Evolutionary conservation across 2,888 invertebrate genomes (phyloP), one percentile per base, ranked within the genome.

Genomic region (Callimorpha dominula): DNA sequence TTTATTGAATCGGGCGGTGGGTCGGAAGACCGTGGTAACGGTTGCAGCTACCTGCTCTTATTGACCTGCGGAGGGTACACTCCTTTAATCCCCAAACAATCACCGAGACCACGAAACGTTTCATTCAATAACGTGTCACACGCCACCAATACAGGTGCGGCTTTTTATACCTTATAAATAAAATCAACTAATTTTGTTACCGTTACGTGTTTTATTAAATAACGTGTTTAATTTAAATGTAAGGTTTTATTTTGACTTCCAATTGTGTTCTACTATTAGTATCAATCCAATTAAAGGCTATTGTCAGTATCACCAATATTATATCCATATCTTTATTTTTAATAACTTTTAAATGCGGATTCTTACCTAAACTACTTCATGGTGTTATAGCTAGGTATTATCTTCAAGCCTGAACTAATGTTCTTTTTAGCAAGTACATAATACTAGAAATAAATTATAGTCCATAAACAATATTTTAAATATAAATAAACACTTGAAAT

Each of bases 11-110:
- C 72, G 68, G 65, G 57, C 52, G 65, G 78, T 77, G 80, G 67
- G 72, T 70, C 20, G 15, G 42, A 0, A 60, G 62, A 68, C 46
- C 54, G 46, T 67, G 69, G 68, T 65, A 57, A 20, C 65, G 86
- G 87, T 87, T 84, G 83, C 84, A 82, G 86, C 92, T 94, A 94
- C 94, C 94, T 94, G 95, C 86, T 81, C 77, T 85, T 90, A 92
- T 91, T 91, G 91, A 94, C 94, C 94, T 91, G 90, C 85, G 81
- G 82, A 88, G 88, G 91, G 89, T 87, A 88, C 87, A 86, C 87
- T 87, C 74, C 72, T 81, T 73, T 94, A 93, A 94, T 93, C 93
- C 91, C 88, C 79, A 81, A 87, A 89, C 91, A 85, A 87, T 90
- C 88, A 88, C 81, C 76, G 86, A 84, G 81, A 87, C 91, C 93